Percentiles rank a stretch among this genome's conserved stretches.
Evolutionary conservation across 2,888 invertebrate species (phyloP).

Genomic region (Eupithecia vulgata): DNA sequence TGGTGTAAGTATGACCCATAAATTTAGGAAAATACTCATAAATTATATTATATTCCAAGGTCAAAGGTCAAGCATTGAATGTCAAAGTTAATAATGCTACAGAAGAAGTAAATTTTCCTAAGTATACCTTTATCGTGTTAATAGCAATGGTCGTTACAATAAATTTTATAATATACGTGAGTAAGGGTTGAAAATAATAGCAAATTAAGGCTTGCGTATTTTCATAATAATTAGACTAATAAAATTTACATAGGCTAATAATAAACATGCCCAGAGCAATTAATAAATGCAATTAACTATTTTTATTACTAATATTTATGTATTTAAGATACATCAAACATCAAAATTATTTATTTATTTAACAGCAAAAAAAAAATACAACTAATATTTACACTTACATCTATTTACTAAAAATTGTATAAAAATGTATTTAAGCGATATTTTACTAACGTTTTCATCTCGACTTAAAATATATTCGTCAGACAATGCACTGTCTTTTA

Average conservation of each 20-base stretch:
- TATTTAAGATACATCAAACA: too few relatives aligned
- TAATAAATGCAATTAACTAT: not conserved
- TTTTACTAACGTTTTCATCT: not conserved
- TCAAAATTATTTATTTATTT: too few relatives aligned
- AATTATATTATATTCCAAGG: constrained; percentile 24
- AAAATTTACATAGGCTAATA: not conserved
- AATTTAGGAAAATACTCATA: not conserved
- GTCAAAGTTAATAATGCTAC: constrained; percentile 8
- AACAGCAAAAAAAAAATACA: too few relatives aligned
- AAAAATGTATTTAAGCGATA: too few relatives aligned
- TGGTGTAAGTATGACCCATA: not conserved
- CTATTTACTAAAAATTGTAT: too few relatives aligned
- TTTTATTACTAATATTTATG: not conserved
- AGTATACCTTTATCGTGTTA: constrained; percentile 3
- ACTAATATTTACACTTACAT: too few relatives aligned
- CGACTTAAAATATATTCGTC: not conserved
- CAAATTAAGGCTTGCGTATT: not conserved
- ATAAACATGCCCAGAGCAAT: not conserved
- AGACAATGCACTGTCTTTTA: not conserved
- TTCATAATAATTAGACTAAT: not conserved
- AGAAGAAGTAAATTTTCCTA: not conserved
- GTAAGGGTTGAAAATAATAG: constrained; percentile 1
- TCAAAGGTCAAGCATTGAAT: constrained; percentile 25
- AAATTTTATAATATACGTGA: constrained; percentile 1
- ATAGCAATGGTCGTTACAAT: constrained; percentile 4